Conservation (phyloP, 2,888 invertebrate species). For the Thereva nobilitata region DNA sequence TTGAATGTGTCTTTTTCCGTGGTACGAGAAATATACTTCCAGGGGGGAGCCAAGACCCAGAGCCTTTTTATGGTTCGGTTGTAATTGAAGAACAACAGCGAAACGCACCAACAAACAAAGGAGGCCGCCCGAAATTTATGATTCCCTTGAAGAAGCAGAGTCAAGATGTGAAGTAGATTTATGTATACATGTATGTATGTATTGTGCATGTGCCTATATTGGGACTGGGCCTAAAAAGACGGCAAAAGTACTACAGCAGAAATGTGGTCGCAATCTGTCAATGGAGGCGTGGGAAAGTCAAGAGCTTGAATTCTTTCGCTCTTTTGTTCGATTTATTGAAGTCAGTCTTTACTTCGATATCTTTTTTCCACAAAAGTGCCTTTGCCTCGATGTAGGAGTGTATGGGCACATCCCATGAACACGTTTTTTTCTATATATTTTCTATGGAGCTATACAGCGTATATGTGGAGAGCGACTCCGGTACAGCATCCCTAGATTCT, state of each 20-base stretch:
- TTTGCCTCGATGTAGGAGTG: no score
- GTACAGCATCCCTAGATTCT: background rate
- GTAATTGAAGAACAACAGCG: slow-evolving; percentile 18
- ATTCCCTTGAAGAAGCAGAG: slow-evolving; percentile 29
- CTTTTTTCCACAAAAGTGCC: no score
- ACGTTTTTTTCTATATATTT: no score
- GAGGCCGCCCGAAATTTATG: slow-evolving; percentile 25
- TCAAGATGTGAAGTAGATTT: slow-evolving; percentile 17
- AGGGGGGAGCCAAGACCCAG: slow-evolving; percentile 1
- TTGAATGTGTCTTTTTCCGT: no score
- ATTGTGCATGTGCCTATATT: no score
- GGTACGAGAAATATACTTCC: background rate
- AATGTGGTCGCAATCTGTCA: slow-evolving; percentile 27
- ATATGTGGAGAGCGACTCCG: no score
- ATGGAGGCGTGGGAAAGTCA: slow-evolving; percentile 20
- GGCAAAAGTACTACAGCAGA: slow-evolving; percentile 19
- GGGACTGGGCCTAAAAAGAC: slow-evolving; percentile 5
- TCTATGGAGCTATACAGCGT: no score
- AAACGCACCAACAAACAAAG: slow-evolving; percentile 11
- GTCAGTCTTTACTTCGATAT: background rate
- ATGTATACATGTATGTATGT: no score
- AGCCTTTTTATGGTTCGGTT: slow-evolving; percentile 18
- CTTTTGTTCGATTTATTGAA: slow-evolving; percentile 6
- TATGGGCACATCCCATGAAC: no score
- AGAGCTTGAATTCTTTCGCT: background rate